Percentiles rank a stretch among this genome's conserved stretches.
Conservation (phyloP, 2,797 vertebrate species). For the Pseudotriccus pelzelni region DNA sequence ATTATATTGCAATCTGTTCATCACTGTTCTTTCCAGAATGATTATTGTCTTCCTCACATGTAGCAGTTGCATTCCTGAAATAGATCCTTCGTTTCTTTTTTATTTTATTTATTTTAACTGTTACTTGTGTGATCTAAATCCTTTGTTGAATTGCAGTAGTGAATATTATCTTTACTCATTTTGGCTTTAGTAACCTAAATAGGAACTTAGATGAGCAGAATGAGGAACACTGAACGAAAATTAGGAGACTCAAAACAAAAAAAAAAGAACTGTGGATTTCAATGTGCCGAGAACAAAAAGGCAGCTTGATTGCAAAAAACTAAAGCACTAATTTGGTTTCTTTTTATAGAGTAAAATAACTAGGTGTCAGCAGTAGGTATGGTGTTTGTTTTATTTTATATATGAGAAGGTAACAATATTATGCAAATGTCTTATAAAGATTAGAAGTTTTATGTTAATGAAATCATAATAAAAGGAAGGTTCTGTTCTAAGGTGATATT, state of each 20-base stretch:
- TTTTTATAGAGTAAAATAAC: not conserved
- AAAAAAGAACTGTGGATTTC: not conserved
- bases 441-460: not conserved
- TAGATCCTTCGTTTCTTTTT: not conserved
- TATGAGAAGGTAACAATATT: not conserved
- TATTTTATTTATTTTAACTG: not conserved
- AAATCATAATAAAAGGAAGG: not conserved
- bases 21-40: not conserved
- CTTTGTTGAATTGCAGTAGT: not conserved
- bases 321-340: not conserved
- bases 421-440: not conserved
- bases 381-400: not conserved
- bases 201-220: not conserved
- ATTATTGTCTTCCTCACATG: not conserved
- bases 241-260: not conserved
- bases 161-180: not conserved
- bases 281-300: not conserved
- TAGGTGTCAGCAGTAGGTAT: not conserved
- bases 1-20: not conserved
- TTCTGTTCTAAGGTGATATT: not conserved
- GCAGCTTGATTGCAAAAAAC: not conserved
- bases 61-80: not conserved
- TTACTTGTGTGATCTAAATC: not conserved
- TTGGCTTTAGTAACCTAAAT: not conserved
- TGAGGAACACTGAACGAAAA: not conserved